Conservation (phyloP, 30 jellyfish, hydroid and myxozoan species). For the Euphysa ruthae region DNA sequence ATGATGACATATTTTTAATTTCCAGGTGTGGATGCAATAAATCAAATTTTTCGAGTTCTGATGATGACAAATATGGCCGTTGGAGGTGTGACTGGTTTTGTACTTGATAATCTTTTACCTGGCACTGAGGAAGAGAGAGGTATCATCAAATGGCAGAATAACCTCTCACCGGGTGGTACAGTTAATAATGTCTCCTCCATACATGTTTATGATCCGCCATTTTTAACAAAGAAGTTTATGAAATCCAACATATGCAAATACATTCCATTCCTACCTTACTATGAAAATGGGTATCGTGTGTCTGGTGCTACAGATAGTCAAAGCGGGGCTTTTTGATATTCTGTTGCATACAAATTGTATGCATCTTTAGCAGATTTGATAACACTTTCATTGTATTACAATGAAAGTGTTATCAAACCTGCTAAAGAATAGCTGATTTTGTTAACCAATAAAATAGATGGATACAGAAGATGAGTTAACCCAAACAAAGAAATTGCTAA, state of each 20-base stretch:
- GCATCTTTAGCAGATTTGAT: too few species aligned
- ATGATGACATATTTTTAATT: too few species aligned
- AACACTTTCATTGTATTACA: too few species aligned
- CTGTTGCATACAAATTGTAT: too few species aligned
- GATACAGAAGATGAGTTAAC: too few species aligned
- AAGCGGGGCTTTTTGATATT: too few species aligned
- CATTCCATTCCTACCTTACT: conserved; percentile 88
- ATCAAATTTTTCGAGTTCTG: conserved; percentile 63
- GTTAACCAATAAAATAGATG: too few species aligned
- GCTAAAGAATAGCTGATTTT: too few species aligned
- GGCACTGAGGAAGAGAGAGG: conserved; percentile 95
- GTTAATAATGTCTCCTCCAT: conserved; percentile 46
- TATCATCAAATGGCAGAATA: conserved; percentile 54
- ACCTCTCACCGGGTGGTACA: conserved; percentile 6
- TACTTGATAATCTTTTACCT: conserved; percentile 74
- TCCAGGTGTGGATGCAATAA: conserved; percentile 51
- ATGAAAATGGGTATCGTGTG: conserved; percentile 9
- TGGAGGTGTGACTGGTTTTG: conserved; percentile 81
- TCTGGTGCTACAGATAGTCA: too few species aligned
- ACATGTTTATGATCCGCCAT: conserved; percentile 79
- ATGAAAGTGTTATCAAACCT: too few species aligned
- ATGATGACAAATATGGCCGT: conserved; percentile 92
- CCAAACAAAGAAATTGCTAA: too few species aligned
- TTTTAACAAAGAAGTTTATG: conserved; percentile 24
- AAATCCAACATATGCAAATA: conserved; percentile 27